Conservation (phyloP, 2,888 invertebrate genomes). For the Heliconius hortense region DNA sequence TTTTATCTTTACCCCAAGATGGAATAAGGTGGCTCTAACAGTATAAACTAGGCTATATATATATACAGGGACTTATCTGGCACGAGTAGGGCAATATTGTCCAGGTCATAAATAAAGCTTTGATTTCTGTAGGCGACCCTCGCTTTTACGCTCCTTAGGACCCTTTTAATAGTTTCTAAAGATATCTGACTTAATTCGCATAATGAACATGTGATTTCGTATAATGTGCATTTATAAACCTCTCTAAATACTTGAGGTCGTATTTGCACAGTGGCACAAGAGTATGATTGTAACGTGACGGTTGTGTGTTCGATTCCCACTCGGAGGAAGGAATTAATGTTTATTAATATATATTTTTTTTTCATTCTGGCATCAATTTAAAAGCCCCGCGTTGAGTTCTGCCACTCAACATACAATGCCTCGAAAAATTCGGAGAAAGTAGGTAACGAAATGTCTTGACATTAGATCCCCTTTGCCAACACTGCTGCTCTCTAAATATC, state of each 20-base stretch:
- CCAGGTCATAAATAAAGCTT: conserved; percentile 78
- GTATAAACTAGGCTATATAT: conserved; percentile 74
- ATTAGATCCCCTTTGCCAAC: too few species aligned
- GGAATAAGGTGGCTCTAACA: conserved; percentile 71
- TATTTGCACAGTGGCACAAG: too few species aligned
- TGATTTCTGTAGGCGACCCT: conserved; percentile 78
- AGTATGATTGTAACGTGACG: too few species aligned
- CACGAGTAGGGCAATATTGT: conserved; percentile 63
- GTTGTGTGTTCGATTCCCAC: too few species aligned
- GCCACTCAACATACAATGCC: too few species aligned
- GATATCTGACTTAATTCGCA: conserved; percentile 71
- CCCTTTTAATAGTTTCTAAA: conserved; percentile 73
- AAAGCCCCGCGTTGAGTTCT: too few species aligned
- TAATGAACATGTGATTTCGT: conserved; percentile 68
- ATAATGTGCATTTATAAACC: conserved; percentile 52
- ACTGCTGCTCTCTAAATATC: conserved; percentile 45
- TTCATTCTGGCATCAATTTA: too few species aligned
- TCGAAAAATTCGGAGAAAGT: too few species aligned
- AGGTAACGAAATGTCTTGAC: too few species aligned
- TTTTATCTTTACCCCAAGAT: conserved; percentile 71
- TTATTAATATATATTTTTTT: too few species aligned
- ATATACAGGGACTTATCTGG: conserved; percentile 72
- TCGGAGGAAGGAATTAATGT: too few species aligned
- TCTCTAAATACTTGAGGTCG: conserved; percentile 43
- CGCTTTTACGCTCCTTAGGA: conserved; percentile 63